These are phyloP conservation scores for Globicephala melas DNA, from an alignment of 2,113 vertebrate species.

Conservation along the genomic window DNA sequence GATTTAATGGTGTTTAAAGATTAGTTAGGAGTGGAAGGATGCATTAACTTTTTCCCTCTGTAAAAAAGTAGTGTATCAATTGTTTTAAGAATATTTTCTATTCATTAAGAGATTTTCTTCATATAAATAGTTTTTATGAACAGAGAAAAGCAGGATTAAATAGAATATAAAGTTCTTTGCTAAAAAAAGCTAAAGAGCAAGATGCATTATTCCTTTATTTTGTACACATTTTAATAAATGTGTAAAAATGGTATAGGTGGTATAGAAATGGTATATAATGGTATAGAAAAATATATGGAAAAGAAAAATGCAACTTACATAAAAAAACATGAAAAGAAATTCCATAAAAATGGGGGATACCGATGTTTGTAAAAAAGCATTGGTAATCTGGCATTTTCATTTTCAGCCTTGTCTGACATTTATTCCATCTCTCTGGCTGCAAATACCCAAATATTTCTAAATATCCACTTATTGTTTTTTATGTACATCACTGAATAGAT, in stretches of 20 bases:
- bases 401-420: neutral
- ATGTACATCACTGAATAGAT: neutral
- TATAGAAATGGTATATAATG: neutral
- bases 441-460: constrained; percentile 10
- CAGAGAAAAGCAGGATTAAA: neutral
- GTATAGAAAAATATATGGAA: neutral
- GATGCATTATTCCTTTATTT: neutral
- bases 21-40: neutral
- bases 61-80: neutral
- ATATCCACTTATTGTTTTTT: neutral
- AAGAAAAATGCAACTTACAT: neutral
- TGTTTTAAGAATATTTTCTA: neutral
- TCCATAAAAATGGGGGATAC: neutral
- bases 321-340: neutral
- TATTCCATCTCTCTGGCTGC: neutral
- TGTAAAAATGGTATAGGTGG: neutral
- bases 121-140: neutral
- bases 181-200: neutral
- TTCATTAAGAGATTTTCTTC: neutral
- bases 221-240: neutral
- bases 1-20: constrained; percentile 35
- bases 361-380: neutral
- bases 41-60: neutral
- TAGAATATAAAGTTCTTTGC: neutral
- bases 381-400: neutral